Base-by-base conservation (phyloP, 2,113 vertebrate genomes). In the Saiga tatarica region DNA sequence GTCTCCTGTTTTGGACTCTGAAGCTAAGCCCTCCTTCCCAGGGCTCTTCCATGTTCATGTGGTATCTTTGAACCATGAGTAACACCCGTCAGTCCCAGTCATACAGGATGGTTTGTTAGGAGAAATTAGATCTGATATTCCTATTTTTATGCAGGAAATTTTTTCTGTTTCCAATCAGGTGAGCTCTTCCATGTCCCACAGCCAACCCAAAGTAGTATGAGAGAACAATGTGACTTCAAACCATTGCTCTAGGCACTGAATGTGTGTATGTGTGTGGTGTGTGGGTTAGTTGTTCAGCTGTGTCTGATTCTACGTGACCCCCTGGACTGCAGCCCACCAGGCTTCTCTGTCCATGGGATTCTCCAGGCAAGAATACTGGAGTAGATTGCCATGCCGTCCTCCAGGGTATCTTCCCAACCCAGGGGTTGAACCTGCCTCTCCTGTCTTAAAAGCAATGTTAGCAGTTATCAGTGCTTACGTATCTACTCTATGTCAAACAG, bases 361-460 rank as follows among this genome's bases (percentile, higher is more conserved):
- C 10, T 71, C 10, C 67, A 71, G 67, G 67, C 67, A 71, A 71
- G 67, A 39, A 71, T 71, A 71, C 10, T 39, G 67, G n/a, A 39
- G 19, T 71, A 10, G 67, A 71, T 71, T 39, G 19, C 19, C 19
- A 71, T 71, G 67, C 19, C n/a, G 19, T 71, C 67, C 67, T 71
- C 67, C 67, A 71, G 67, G 19, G 67, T 10, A 39, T 71, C 10
- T 39, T 71, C n/a, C 67, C n/a, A 71, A 23, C 10, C n/a, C 67
- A 71, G n/a, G 67, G 67, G 39, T 2, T 0, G 2, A 71, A 39
- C 5, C 21, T 0, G 3, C n/a, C 5, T 71, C n/a, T 71, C 12
- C 12, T 76, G 17, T 39, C 17, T 87, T 95, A 42, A 93, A 94
- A 81, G 10, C 30, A 53, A 4, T 52, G 26, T 53, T 42, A 74